These are phyloP conservation scores for Oreochromis mossambicus DNA, from an alignment of 2,797 vertebrate species.

Conservation along the genomic window DNA sequence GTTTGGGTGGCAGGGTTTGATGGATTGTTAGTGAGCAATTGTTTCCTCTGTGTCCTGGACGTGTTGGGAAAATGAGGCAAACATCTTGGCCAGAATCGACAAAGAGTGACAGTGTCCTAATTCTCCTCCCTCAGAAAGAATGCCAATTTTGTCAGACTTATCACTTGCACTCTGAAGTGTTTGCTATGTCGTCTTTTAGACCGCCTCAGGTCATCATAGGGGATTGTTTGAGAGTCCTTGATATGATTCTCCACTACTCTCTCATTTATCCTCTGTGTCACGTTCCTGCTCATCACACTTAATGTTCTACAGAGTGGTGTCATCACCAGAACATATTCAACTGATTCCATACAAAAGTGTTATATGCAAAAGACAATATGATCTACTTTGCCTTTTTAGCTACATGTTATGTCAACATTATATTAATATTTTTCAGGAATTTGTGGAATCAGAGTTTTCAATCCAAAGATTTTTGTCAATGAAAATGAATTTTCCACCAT, in stretches of 20 bases:
- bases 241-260: constrained; percentile 28
- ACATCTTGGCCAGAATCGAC: constrained; percentile 13
- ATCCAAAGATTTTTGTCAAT: not conserved
- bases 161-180: constrained; percentile 28
- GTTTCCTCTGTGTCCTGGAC: constrained; percentile 16
- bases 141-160: constrained; percentile 17
- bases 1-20: constrained; percentile 32
- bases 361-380: not conserved
- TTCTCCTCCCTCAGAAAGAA: constrained; percentile 17
- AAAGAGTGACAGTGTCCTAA: constrained; percentile 13
- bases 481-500: not conserved
- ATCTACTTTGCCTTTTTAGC: not conserved
- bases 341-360: not conserved
- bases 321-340: not conserved
- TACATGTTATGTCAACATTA: not conserved
- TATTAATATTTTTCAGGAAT: not conserved
- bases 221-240: constrained; percentile 36
- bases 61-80: constrained; percentile 25
- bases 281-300: constrained; percentile 31
- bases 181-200: constrained; percentile 19
- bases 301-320: constrained; percentile 1
- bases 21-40: constrained; percentile 31
- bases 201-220: constrained; percentile 17
- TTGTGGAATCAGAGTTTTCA: not conserved
- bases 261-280: constrained; percentile 34